These are phyloP conservation scores for Acestrorhynchus altus DNA, from an alignment of 2,797 vertebrate species.

Conservation along the genomic window DNA sequence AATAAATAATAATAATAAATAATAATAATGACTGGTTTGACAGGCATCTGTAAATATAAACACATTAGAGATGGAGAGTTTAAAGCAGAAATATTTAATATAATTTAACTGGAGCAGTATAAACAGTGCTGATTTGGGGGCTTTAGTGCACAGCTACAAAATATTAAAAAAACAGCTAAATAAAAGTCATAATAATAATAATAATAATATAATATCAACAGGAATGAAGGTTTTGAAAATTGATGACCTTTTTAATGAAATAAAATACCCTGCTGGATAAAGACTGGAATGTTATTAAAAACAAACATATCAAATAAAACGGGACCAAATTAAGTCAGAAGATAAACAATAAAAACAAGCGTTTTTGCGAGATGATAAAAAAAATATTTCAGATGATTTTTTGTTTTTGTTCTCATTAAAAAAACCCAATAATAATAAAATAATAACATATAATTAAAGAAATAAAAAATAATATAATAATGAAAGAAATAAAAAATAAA, in stretches of 20 bases:
- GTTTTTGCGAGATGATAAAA: too few relatives aligned
- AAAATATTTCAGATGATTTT: too few relatives aligned
- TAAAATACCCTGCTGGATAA: too few relatives aligned
- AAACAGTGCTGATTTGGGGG: conserved; percentile 53
- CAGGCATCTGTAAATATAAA: conserved; percentile 46
- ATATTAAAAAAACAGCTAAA: background rate
- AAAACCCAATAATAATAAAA: too few relatives aligned
- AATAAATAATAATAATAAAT: conserved; percentile 13
- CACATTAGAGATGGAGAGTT: background rate
- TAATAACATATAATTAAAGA: too few relatives aligned
- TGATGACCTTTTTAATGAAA: too few relatives aligned
- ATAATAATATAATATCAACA: conserved; percentile 59
- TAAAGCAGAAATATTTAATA: conserved; percentile 55
- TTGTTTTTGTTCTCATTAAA: too few relatives aligned
- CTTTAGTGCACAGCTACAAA: conserved; percentile 47
- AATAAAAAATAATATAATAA: too few relatives aligned
- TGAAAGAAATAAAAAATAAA: too few relatives aligned
- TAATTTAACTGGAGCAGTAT: conserved; percentile 36
- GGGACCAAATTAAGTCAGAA: conserved; percentile 54
- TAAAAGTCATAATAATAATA: conserved; percentile 36
- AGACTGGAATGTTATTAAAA: conserved; percentile 49
- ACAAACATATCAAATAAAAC: conserved; percentile 68
- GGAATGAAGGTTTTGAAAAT: background rate
- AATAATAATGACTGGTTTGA: conserved; percentile 1
- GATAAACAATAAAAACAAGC: conserved; percentile 54